Evolutionary conservation across 2,888 invertebrate genomes (phyloP).

Genomic region (Chloroclysta siterata): DNA sequence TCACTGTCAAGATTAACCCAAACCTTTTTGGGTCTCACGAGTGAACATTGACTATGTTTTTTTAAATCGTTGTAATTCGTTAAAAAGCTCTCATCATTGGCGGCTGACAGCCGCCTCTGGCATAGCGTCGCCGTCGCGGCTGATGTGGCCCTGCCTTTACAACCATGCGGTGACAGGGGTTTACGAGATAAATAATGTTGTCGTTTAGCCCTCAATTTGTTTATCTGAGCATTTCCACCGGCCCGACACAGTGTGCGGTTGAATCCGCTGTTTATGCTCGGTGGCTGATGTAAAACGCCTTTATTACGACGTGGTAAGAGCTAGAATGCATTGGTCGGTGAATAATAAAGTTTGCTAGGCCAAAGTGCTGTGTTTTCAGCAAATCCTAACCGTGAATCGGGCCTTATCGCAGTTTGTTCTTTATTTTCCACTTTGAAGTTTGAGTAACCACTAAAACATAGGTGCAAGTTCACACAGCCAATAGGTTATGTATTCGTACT

Average conservation of each 20-base stretch:
- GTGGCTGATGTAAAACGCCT: conserved; percentile 35
- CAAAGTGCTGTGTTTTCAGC: conserved; percentile 15
- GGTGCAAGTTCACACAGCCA: too few relatives aligned
- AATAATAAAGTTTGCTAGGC: conserved; percentile 21
- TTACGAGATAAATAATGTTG: conserved; percentile 55
- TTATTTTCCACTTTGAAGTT: conserved; percentile 4
- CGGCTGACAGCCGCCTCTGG: too few relatives aligned
- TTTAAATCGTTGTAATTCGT: too few relatives aligned
- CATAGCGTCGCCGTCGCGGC: too few relatives aligned
- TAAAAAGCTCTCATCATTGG: too few relatives aligned
- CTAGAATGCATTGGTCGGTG: conserved; percentile 39
- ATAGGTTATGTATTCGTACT: too few relatives aligned
- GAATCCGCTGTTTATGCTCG: conserved; percentile 41
- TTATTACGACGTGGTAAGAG: conserved; percentile 41
- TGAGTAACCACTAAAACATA: background rate
- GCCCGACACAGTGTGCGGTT: conserved; percentile 26
- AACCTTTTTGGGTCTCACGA: too few relatives aligned
- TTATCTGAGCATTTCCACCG: conserved; percentile 46
- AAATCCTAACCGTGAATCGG: conserved; percentile 13
- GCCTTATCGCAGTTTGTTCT: conserved; percentile 10
- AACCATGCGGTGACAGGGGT: conserved; percentile 52
- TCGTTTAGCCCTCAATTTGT: conserved; percentile 59
- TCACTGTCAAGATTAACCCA: too few relatives aligned
- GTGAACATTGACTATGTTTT: too few relatives aligned
- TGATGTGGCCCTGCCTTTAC: conserved; percentile 38